Base-by-base conservation (phyloP, 2,797 vertebrate genomes). In the Triplophysa bombifrons region DNA sequence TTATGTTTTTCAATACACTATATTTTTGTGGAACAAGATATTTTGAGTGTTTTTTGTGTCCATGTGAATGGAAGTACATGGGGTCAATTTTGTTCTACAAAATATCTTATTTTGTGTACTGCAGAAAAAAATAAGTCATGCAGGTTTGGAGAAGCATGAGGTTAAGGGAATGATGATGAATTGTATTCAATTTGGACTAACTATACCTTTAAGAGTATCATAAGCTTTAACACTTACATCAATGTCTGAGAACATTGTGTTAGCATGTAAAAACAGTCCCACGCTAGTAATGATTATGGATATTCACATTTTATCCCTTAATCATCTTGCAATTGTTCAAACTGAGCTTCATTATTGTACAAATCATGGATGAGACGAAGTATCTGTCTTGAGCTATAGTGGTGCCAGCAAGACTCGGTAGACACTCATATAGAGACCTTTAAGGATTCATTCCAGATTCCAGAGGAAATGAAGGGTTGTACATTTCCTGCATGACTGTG, bases 401-500 rank as follows among this genome's bases (percentile, higher is more conserved):
- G 64, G 69, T 81, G 69, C 58, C 69, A 73, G 50, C 73, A 55
- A 81, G 69, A 74, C 64, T 72, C 53, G 71, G 66, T 53, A 84
- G 72, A 80, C 78, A 83, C 63, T 34, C 71, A 81, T 72, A 79
- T 76, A 74, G 41, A 5, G 80, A 80, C 66, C 82, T 66, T 69
- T 74, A 61, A 78, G 79, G 65, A 76, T 64, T 38, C 80, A 78
- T 20, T 74, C n/a, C 69, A 78, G 82, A 89, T 86, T 86, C 86
- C 86, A 82, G 76, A 88, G 83, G 84, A 88, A 88, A 88, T 88
- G 12, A 88, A 87, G 78, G 76, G 75, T 82, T 58, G 69, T 86
- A 72, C 27, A 81, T 85, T 86, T 88, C 74, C 41, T 86, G 68
- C 69, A 68, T 80, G 79, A 76, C 76, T 84, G 74, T 56, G 27